Evolutionary conservation across 2,888 invertebrate species (phyloP), one percentile per base, ranked within the genome.

Genomic region (Argyra leucocephala): DNA sequence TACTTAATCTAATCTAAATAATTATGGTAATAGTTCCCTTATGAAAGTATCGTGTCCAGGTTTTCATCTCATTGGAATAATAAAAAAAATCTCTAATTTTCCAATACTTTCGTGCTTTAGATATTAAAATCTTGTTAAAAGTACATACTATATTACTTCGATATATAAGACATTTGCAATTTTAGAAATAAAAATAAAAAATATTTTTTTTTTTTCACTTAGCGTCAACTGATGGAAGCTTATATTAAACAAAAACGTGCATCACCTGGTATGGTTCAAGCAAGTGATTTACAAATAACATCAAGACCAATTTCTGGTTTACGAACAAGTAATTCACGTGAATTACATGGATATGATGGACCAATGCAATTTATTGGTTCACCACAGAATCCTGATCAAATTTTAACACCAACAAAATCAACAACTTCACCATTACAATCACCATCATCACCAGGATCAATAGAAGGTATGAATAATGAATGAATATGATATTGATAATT

Each of bases 191-290:
- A 31, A 31, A 31, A 31, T 31, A 31, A 3, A 31, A 31, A 31
- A 31, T 1, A 26, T 4, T 31, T 31, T 10, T 6, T 7, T 4
- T 10, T 31, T 31, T 31, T 31, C 31, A 10, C 78, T 69, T 74
- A 93, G 92, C 86, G 91, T 69, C 92, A 92, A 80, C 76, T 93
- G 71, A 88, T 93, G 86, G 92, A 93, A 75, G 90, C 90, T 74
- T 93, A 93, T 79, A 90, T 93, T 85, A 87, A 89, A 72, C 90
- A 91, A 74, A 93, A 93, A 76, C 82, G 93, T 64, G 89, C 92
- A 74, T 88, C 88, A 67, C 86, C 89, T 63, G 91, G 92, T 37
- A 89, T 93, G 88, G 88, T 93, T 57, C 91, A 91, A 75, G 90
- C 91, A 9, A 92, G 92, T 66, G 93, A 93, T 80, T 81, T 89